Base-by-base conservation (phyloP, 1,140 invertebrate species). In the Myzus persicae region DNA sequence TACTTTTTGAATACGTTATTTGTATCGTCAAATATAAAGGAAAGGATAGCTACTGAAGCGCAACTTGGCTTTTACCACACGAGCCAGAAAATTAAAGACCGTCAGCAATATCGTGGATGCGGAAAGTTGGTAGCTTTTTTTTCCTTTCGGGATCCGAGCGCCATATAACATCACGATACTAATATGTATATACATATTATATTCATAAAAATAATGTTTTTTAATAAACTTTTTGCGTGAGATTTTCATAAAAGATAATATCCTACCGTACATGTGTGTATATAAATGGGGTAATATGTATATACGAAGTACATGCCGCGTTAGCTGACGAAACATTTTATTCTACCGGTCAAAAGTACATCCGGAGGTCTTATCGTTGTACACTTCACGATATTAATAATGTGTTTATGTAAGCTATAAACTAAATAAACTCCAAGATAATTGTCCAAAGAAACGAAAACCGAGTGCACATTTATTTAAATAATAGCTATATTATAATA, bases 171-270 rank as follows among this genome's bases (percentile, higher is more conserved):
- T 36, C 22, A 84, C 82, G 38, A 82, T 84, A 84, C 31, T 46
- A 46, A 87, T 46, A 46, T 46, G 46, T 46, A 46, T 46, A 46
- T 87, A 76, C 9, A 87, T 46, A 87, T 44, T 44, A n/a, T 46
- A 87, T 87, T 46, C 31, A 44, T 87, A 87, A 31, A 87, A 87
- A n/a, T 87, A 87, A n/a, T 87, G 42, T 31, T 87, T 87, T 87
- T 87, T 87, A 87, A 87, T 87, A 87, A 87, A 87, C 42, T 44
- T 87, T 87, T n/a, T 87, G 31, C 20, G n/a, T 36, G 42, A 46
- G 85, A 87, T 87, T 87, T 87, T 87, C 44, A n/a, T 87, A 87
- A 44, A 85, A 85, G 26, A 85, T 31, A 38, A 81, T 6, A 84
- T 40, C 81, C 81, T n/a, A 40, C 81, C 81, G 22, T 36, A 82